Conservation (phyloP, 2,797 vertebrate species). For the Pangasius krempfi region DNA sequence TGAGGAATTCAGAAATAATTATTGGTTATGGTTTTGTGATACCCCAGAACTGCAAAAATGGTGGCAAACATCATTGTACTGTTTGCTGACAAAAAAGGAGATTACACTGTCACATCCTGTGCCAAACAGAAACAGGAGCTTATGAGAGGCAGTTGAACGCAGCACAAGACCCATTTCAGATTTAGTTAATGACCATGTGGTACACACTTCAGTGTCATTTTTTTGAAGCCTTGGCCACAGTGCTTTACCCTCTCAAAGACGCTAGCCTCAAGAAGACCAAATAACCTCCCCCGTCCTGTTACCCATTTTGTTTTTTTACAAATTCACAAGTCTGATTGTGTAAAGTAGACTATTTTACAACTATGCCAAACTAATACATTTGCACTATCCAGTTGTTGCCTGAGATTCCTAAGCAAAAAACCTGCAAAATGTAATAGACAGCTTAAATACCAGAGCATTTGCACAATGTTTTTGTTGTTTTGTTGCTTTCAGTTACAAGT, state of each 20-base stretch:
- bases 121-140: slow-evolving; percentile 1
- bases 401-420: background rate
- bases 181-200: slow-evolving; percentile 7
- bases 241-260: background rate
- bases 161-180: background rate
- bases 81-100: background rate
- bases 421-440: background rate
- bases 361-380: background rate
- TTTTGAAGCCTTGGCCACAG: background rate
- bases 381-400: background rate
- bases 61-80: background rate
- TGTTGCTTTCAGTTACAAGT: background rate
- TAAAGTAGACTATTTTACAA: background rate
- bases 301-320: background rate
- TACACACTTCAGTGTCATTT: background rate
- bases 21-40: background rate
- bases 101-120: background rate
- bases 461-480: background rate
- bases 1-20: slow-evolving; percentile 6
- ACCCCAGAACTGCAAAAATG: background rate
- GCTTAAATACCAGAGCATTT: background rate
- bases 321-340: background rate
- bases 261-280: background rate
- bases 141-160: background rate
- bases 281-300: background rate